Conservation (phyloP, 2,113 vertebrate genomes). For the Cheirogaleus medius region DNA sequence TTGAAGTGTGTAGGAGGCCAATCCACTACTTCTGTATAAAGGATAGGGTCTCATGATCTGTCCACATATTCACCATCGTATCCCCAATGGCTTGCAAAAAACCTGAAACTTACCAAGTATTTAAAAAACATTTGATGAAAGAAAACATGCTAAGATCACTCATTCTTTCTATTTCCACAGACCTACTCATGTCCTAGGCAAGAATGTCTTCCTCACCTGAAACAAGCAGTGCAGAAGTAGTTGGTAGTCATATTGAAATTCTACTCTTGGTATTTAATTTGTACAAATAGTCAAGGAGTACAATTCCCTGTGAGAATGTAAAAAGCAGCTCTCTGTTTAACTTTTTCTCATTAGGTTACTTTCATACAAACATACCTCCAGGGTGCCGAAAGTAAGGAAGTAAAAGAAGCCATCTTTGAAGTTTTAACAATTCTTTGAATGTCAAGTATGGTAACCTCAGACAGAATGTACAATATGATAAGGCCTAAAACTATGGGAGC, state of each 20-base stretch:
- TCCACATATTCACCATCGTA: not conserved
- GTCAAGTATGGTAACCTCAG: not conserved
- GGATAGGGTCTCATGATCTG: not conserved
- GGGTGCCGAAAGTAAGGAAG: not conserved
- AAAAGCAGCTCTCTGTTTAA: not conserved
- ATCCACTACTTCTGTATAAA: not conserved
- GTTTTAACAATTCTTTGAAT: conserved; percentile 14
- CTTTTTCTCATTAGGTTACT: no score
- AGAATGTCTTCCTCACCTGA: not conserved
- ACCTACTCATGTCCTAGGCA: not conserved
- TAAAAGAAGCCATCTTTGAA: not conserved
- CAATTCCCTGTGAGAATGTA: not conserved
- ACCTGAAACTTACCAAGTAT: not conserved
- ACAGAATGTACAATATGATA: not conserved
- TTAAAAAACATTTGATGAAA: not conserved
- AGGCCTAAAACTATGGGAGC: not conserved
- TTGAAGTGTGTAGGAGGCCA: not conserved
- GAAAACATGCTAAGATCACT: not conserved
- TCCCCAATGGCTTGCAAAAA: not conserved
- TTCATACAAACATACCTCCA: not conserved
- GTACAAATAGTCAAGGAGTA: not conserved
- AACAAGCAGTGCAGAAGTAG: not conserved
- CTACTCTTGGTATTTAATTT: not conserved
- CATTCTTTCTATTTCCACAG: not conserved
- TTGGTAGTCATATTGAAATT: not conserved